Evolutionary conservation across 1,140 invertebrate species (phyloP), one percentile per base, ranked within the genome.

Genomic region (Drosophila miranda): DNA sequence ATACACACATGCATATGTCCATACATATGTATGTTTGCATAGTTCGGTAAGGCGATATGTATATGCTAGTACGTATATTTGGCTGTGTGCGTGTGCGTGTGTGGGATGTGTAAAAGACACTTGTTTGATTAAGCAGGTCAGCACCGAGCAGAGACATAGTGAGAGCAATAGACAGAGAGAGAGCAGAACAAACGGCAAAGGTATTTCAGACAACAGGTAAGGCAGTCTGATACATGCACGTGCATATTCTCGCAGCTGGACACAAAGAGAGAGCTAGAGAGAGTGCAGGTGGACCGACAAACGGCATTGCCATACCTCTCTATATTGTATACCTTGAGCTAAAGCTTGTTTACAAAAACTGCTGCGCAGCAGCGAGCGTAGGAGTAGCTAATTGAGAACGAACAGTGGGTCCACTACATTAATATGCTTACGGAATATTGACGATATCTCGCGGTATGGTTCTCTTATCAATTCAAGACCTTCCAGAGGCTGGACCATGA

Each of bases 71-170:
- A 73, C 51, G 62, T 41, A 72, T 55, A 41, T 34, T 71, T 41
- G 49, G 14, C 13, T 61, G 13, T 71, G 30, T 51, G 48, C 45
- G 62, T 45, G 34, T 38, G 9, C 3, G 34, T 38, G 34, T 38
- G 34, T 38, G 34, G 11, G 34, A 46, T 45, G 46, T 61, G 74
- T 80, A 73, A 76, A 57, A 61, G 82, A 86, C 81, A 86, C 81
- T 86, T 86, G 82, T 86, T 86, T 86, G 81, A 80, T 71, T 81
- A 63, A 60, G 67, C 79, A 70, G 61, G 75, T 70, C 66, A 84
- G 54, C 75, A 72, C 44, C 43, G 45, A 48, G 34, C 21, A 38
- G 16, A 51, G 51, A 14, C 11, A 58, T 30, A 3, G 44, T 14
- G 14, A 41, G 42, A 28, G 30, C 48, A 19, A 28, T 9, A 49